Conservation (phyloP, 92 coral and sea anemone species). For the Diadumene lineata region DNA sequence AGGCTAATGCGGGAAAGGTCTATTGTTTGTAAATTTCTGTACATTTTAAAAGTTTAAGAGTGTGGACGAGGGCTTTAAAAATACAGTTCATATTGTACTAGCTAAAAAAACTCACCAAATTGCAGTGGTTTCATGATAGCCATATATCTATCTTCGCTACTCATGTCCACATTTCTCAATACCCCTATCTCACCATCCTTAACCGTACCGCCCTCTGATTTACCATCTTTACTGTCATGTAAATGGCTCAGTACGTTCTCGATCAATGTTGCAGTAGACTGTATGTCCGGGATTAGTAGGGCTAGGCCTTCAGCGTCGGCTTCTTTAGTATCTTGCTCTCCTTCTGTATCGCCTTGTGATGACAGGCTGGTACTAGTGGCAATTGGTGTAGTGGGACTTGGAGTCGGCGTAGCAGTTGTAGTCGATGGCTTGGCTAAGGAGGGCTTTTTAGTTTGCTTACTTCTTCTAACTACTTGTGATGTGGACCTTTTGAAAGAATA, state of each 20-base stretch:
- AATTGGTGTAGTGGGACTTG: background rate
- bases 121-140: constrained; percentile 83
- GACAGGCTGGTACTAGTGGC: background rate
- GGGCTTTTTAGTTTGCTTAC: constrained; percentile 35
- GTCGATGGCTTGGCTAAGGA: constrained; percentile 15
- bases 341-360: constrained; percentile 18
- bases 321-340: constrained; percentile 63
- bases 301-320: constrained; percentile 95
- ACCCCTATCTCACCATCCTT: background rate
- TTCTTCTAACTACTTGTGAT: constrained; percentile 37
- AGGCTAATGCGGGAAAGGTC: no score
- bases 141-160: constrained; percentile 83
- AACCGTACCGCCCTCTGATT: background rate
- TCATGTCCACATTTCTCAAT: constrained; percentile 37
- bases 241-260: constrained; percentile 70
- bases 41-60: no score
- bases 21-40: no score
- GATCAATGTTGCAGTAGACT: constrained; percentile 82
- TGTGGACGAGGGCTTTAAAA: no score
- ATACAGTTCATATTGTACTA: no score
- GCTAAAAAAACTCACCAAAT: constrained; percentile 74
- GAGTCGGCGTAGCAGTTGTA: constrained; percentile 21
- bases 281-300: constrained; percentile 91
- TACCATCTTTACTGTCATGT: constrained; percentile 43
- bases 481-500: constrained; percentile 12